A percentile compares a stretch with the other conserved stretches of the same genome.
Conservation (phyloP, 1,140 invertebrate species). For the Aphelinus atriplicis region DNA sequence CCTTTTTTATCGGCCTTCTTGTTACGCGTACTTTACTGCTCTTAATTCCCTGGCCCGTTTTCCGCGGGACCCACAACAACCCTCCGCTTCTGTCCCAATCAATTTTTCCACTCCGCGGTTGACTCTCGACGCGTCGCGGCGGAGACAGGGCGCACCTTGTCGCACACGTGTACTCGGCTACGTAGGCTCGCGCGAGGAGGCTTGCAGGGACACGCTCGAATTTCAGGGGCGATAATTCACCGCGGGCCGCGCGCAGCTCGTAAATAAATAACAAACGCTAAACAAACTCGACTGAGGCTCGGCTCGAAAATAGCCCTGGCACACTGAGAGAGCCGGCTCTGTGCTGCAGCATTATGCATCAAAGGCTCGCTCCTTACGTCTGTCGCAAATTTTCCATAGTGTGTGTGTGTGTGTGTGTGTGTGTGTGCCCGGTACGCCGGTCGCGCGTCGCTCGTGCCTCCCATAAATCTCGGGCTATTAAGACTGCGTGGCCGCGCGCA, state of each 20-base stretch:
- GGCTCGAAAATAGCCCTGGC: conserved; percentile 5
- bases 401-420: neutral
- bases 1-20: conserved; percentile 36
- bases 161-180: neutral
- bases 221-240: conserved; percentile 19
- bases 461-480: conserved; percentile 65
- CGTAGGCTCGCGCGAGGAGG: neutral
- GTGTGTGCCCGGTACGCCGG: conserved; percentile 23
- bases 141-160: no score
- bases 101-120: no score
- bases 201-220: neutral
- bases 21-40: conserved; percentile 40
- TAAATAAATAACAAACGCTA: conserved; percentile 16
- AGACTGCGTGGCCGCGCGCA: conserved; percentile 55
- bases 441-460: conserved; percentile 40
- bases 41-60: no score
- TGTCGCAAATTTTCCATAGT: neutral
- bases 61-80: no score
- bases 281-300: conserved; percentile 8
- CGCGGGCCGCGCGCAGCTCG: neutral
- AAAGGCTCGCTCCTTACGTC: conserved; percentile 17
- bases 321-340: neutral
- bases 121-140: no score
- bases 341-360: conserved; percentile 16
- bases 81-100: no score